Evolutionary conservation across 2,888 invertebrate genomes (phyloP).

Genomic region (Cheilosia scutellata): DNA sequence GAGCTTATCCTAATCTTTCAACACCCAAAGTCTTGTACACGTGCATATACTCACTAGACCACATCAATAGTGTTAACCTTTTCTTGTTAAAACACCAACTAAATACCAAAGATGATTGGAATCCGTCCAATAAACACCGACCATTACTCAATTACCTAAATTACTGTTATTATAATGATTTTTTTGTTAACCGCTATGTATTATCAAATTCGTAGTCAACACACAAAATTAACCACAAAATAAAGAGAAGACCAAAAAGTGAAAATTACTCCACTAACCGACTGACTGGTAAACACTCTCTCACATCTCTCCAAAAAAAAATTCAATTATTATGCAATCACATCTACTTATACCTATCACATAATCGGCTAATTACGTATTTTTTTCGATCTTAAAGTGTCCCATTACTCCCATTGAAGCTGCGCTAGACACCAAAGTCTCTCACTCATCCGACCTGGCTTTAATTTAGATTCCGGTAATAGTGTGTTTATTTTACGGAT

Average conservation of each 20-base stretch:
- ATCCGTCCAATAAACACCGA: slow-evolving; percentile 11
- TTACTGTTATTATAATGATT: background rate
- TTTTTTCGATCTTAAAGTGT: slow-evolving; percentile 57
- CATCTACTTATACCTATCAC: slow-evolving; percentile 36
- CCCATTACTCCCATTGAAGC: slow-evolving; percentile 57
- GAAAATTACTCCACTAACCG: slow-evolving; percentile 64
- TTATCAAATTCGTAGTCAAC: slow-evolving; percentile 46
- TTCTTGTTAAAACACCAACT: slow-evolving; percentile 1
- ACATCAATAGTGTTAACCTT: background rate
- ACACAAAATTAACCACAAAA: slow-evolving; percentile 14
- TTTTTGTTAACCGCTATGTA: slow-evolving; percentile 28
- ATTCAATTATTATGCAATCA: slow-evolving; percentile 60
- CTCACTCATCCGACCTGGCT: background rate
- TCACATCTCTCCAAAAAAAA: slow-evolving; percentile 32
- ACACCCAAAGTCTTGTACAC: background rate
- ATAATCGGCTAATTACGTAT: slow-evolving; percentile 68
- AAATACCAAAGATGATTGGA: slow-evolving; percentile 6
- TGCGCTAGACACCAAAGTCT: background rate
- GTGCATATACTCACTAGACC: slow-evolving; percentile 17
- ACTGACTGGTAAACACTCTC: slow-evolving; percentile 36
- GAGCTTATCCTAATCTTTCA: background rate
- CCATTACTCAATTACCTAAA: slow-evolving; percentile 38
- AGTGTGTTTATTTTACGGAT: slow-evolving; percentile 60
- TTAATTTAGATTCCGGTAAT: slow-evolving; percentile 63
- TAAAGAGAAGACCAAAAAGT: slow-evolving; percentile 42